Base-by-base conservation (phyloP, 1,140 invertebrate species). In the Trichonephila clavata region DNA sequence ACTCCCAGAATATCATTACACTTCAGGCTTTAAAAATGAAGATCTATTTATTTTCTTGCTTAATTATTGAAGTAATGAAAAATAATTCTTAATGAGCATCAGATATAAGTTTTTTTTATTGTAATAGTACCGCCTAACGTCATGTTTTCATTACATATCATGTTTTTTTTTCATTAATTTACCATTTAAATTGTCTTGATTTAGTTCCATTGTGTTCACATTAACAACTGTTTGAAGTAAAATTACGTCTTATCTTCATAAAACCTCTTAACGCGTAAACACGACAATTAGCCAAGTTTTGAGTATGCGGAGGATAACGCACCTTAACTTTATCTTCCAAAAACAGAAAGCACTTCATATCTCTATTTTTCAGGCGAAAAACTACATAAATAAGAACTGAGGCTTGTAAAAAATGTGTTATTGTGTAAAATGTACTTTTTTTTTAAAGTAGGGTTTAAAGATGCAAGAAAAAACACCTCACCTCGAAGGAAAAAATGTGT, bases 331-430 rank as follows among this genome's bases (percentile, higher is more conserved):
- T 90, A 90, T 90, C 88, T 90, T 90, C 32, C 18, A 60, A 59
- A 80, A 90, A 90, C 88, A 90, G 88, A 90, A 60, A 80, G 68
- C 32, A 27, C 68, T 90, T 32, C 68, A 80, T 90, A 90, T 90
- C 88, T n/a, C 88, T 18, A 71, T 57, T 90, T 90, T 80, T 80
- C 88, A 90, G 88, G 88, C 88, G 57, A 90, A 90, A 90, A 89
- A 86, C 7, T 60, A 43, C 71, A 32, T 90, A 90, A 90, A 90
- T 80, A 90, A 80, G 61, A 77, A 80, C 50, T 80, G 8, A 20
- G 7, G 71, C 43, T 20, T 61, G 84, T 21, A 61, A 86, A 86
- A 86, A 86, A 86, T 59, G 57, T 60, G 57, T 86, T 61, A 60
- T 60, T 60, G 24, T 60, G 84, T 24, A 13, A n/a, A 32, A 68